Evolutionary conservation across 2,113 vertebrate genomes (phyloP).

Genomic region (Lampris incognitus): DNA sequence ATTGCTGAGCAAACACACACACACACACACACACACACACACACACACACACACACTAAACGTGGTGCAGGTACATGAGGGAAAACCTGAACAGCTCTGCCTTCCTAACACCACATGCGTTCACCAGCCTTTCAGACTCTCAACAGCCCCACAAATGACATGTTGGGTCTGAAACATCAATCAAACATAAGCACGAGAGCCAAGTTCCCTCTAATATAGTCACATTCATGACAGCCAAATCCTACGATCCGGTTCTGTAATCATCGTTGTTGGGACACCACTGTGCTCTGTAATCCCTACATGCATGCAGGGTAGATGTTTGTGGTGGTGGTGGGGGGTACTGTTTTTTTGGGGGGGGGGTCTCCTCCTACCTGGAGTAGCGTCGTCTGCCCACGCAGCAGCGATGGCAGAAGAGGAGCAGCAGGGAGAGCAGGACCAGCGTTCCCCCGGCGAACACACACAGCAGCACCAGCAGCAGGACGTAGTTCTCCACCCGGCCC

Average conservation of each 20-base stretch:
- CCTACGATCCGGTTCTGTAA: slow-evolving; percentile 25
- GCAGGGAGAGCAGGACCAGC: slow-evolving; percentile 88
- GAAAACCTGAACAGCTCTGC: too few species aligned
- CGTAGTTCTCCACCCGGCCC: slow-evolving; percentile 87
- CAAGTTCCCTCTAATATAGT: neutral
- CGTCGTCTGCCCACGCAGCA: slow-evolving; percentile 88
- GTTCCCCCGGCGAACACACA: slow-evolving; percentile 91
- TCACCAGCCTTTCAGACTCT: too few species aligned
- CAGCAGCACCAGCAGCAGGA: slow-evolving; percentile 89
- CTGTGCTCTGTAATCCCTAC: slow-evolving; percentile 1
- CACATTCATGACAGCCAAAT: neutral
- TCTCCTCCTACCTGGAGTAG: slow-evolving; percentile 86
- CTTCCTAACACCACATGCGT: too few species aligned
- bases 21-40: too few species aligned
- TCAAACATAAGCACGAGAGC: too few species aligned
- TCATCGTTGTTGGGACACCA: neutral
- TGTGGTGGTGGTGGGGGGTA: neutral
- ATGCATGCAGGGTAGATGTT: slow-evolving; percentile 2
- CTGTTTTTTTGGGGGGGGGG: neutral
- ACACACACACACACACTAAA: too few species aligned
- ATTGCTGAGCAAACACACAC: too few species aligned
- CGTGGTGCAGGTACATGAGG: too few species aligned
- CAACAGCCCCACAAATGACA: too few species aligned
- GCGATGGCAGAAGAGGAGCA: slow-evolving; percentile 91
- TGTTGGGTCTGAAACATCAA: too few species aligned